Evolutionary conservation across 2,888 invertebrate genomes (phyloP).

Genomic region (Andrena trimmerana): DNA sequence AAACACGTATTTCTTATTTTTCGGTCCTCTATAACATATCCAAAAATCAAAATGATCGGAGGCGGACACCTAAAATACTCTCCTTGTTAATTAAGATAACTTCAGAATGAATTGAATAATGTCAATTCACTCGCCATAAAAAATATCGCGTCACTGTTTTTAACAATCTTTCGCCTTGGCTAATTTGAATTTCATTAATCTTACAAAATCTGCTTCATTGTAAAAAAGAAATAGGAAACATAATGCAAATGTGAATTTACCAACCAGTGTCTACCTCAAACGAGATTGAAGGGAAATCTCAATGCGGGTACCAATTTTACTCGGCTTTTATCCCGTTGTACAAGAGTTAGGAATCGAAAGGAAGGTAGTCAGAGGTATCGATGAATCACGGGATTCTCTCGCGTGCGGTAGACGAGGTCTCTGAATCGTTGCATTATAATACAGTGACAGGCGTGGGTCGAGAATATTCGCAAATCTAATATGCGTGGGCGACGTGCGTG

Average conservation of each 20-base stretch:
- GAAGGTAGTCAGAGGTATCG: constrained; percentile 31
- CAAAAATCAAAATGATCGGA: too few relatives aligned
- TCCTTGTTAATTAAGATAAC: too few relatives aligned
- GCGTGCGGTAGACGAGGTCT: constrained; percentile 49
- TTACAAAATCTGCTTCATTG: not conserved
- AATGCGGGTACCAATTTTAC: not conserved
- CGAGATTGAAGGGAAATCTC: not conserved
- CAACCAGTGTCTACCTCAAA: not conserved
- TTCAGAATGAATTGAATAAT: too few relatives aligned
- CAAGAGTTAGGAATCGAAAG: constrained; percentile 22
- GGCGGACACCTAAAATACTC: too few relatives aligned
- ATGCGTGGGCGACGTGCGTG: constrained; percentile 55
- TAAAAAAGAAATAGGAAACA: not conserved
- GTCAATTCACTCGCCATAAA: too few relatives aligned
- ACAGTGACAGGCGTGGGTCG: constrained; percentile 55
- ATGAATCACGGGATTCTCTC: constrained; percentile 62
- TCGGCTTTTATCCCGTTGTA: not conserved
- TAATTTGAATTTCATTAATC: too few relatives aligned
- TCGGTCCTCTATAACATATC: too few relatives aligned
- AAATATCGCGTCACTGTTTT: too few relatives aligned
- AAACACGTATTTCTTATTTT: too few relatives aligned
- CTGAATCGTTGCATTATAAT: constrained; percentile 53
- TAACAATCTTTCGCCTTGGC: too few relatives aligned
- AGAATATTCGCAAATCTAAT: constrained; percentile 56
- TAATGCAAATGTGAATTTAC: not conserved